Conservation (phyloP, 2,888 invertebrate genomes). For the Andricus quercusramuli region DNA sequence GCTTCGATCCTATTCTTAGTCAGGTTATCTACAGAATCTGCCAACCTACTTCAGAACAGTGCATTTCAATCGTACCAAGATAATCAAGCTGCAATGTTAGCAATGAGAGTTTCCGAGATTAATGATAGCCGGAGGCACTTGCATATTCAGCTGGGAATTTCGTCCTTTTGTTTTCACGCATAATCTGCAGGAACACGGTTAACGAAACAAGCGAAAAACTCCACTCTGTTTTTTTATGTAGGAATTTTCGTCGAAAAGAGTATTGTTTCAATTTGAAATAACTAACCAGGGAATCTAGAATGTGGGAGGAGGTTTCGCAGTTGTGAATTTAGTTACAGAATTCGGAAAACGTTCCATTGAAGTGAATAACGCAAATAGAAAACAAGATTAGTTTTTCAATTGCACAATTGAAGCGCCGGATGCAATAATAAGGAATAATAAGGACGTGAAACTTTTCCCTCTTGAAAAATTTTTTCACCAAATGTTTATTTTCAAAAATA, state of each 20-base stretch:
- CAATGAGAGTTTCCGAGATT: slow-evolving; percentile 17
- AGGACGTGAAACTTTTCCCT: no score
- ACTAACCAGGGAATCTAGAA: not conserved
- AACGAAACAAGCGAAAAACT: not conserved
- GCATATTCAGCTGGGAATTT: slow-evolving; percentile 17
- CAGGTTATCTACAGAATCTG: not conserved
- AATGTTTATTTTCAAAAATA: no score
- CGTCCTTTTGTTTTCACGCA: not conserved
- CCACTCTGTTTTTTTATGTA: not conserved
- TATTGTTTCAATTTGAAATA: not conserved
- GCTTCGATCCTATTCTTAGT: not conserved
- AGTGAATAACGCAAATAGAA: no score
- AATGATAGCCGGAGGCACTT: not conserved
- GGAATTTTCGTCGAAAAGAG: not conserved
- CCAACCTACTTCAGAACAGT: not conserved
- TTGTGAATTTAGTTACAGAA: not conserved
- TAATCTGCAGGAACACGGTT: not conserved
- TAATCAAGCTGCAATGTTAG: slow-evolving; percentile 5
- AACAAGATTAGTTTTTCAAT: no score
- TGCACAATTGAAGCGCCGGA: not conserved
- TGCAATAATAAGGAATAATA: no score
- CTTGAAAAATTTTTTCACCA: no score
- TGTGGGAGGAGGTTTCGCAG: not conserved
- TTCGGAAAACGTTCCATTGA: not conserved
- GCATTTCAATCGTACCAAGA: not conserved